phyloP scores from a whole-genome alignment of 2,888 invertebrate genomes.

The Chymomyza amoena region DNA sequence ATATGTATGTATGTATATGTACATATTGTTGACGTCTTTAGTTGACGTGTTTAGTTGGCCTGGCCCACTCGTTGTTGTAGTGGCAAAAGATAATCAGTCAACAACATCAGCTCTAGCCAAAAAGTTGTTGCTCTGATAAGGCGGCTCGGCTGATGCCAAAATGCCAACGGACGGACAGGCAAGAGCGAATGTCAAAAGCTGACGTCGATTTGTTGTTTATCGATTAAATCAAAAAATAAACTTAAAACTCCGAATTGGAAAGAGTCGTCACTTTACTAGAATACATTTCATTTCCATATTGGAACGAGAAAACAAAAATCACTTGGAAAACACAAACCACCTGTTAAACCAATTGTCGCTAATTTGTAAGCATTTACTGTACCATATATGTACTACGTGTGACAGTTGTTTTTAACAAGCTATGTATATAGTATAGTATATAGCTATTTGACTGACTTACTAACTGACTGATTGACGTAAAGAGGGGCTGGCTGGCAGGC shows the following conservation, averaged over 20 bases:
- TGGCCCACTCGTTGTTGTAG: slow-evolving; percentile 7
- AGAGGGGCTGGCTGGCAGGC: neutral
- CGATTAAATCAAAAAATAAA: slow-evolving; percentile 46
- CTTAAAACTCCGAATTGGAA: neutral
- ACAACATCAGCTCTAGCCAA: neutral
- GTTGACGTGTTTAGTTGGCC: slow-evolving; percentile 51
- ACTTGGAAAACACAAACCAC: neutral
- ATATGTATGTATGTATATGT: neutral
- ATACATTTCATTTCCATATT: neutral
- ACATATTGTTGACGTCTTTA: slow-evolving; percentile 29
- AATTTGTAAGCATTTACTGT: neutral
- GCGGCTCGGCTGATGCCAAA: slow-evolving; percentile 36
- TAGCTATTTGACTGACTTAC: neutral
- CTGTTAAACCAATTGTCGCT: neutral
- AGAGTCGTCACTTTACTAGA: neutral
- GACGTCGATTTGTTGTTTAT: slow-evolving; percentile 52
- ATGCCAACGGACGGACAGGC: neutral
- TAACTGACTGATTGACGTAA: neutral
- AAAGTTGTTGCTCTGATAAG: slow-evolving; percentile 38
- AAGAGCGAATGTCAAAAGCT: neutral
- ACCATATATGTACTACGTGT: neutral
- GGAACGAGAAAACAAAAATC: neutral
- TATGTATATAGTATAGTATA: too few relatives aligned
- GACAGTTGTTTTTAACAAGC: neutral
- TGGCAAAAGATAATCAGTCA: neutral